phyloP scores from a whole-genome alignment of 2,797 vertebrate species.

The Darevskia nairensis region DNA sequence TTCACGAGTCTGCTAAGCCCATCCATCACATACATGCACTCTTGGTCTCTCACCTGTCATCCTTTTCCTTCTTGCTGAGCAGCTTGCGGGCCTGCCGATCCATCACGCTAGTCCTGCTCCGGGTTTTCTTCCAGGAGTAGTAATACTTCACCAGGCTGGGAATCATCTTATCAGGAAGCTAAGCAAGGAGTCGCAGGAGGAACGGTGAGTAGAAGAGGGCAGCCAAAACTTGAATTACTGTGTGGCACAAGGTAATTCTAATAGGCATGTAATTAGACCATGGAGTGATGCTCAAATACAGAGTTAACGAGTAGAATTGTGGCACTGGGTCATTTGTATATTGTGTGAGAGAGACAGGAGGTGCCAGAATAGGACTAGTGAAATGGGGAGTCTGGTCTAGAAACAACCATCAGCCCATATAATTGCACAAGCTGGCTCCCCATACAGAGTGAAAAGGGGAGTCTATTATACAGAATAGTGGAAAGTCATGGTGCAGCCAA shows the following conservation, averaged over 20 bases:
- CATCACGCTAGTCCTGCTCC: slow-evolving; percentile 92
- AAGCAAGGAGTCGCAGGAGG: slow-evolving; percentile 68
- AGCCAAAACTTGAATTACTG: no score
- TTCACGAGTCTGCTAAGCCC: neutral
- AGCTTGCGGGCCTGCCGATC: slow-evolving; percentile 90
- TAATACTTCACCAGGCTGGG: slow-evolving; percentile 94
- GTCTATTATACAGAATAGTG: neutral
- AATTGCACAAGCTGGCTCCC: neutral
- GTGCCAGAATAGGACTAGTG: neutral
- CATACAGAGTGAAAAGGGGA: no score
- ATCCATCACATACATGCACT: neutral
- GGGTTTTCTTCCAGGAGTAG: slow-evolving; percentile 95
- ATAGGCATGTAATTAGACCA: neutral
- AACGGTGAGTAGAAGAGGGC: neutral
- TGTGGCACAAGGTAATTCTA: neutral
- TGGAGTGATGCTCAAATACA: neutral
- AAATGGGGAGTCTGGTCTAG: neutral
- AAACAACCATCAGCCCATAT: neutral
- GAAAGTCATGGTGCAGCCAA: neutral
- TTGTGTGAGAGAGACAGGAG: neutral
- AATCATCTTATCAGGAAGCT: slow-evolving; percentile 93
- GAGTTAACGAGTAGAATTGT: no score
- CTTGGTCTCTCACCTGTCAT: slow-evolving; percentile 81
- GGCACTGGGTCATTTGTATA: neutral
- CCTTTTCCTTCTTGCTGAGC: slow-evolving; percentile 87